Evolutionary conservation across 2,888 invertebrate genomes (phyloP), one percentile per base, ranked within the genome.

Genomic region (Epinotia demarniana): DNA sequence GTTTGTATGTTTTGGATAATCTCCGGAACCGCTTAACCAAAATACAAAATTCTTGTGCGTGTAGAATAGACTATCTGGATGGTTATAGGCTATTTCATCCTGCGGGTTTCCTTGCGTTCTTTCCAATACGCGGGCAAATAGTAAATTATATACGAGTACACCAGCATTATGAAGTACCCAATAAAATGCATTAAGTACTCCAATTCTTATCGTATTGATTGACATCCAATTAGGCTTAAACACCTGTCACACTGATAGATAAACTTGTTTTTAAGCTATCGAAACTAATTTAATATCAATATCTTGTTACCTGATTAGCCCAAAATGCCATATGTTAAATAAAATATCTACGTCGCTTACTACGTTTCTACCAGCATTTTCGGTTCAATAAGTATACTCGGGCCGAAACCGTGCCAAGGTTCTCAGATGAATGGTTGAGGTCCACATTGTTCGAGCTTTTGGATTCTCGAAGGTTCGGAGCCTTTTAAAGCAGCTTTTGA

Each of bases 211-310:
- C 58, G 43, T 43, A 43, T 69, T 69, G 46, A 69, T 69, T 60
- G 69, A 62, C n/a, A 11, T 46, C 58, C 46, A 69, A 69, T 69
- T 69, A 69, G 69, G 58, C n/a, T 27, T 1, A 69, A 69, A 69
- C 69, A 46, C n/a, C 46, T 60, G 69, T 69, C 46, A 23, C 11
- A 8, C 43, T 43, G 16, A 23, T 57, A 27, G 69, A 69, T 68
- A 68, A 46, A 69, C n/a, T 43, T 69, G 58, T 46, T 16, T 39
- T n/a, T 61, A 23, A 46, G 69, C 58, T 60, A 69, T 60, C 69
- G n/a, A 46, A 69, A 46, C 58, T 46, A 58, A 69, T 60, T 46
- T 27, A 60, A 46, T 43, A 69, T 23, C 46, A 23, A 69, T 60
- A 69, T 27, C 46, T 46, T 23, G 60, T 46, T 46, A 43, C 1